Evolutionary conservation across 2,888 invertebrate species (phyloP).

Genomic region (Arctia plantaginis): DNA sequence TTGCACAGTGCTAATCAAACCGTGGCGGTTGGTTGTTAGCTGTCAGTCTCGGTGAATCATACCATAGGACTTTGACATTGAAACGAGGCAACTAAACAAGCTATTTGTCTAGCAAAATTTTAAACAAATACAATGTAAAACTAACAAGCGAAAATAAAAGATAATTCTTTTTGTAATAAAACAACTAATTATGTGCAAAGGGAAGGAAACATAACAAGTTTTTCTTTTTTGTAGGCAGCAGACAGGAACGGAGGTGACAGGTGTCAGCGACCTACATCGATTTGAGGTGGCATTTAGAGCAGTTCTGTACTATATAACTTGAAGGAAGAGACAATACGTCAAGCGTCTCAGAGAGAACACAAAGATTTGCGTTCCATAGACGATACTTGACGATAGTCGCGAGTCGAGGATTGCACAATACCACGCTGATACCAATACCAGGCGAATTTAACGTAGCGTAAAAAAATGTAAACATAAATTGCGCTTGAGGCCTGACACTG

Average conservation of each 20-base stretch:
- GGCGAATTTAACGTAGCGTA: not conserved
- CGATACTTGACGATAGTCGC: not conserved
- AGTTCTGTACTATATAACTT: not conserved
- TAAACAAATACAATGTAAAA: not conserved
- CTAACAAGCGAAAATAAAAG: too few relatives aligned
- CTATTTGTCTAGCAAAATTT: conserved; percentile 8
- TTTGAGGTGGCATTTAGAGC: not conserved
- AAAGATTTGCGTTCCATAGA: not conserved
- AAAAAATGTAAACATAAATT: not conserved
- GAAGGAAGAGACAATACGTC: not conserved
- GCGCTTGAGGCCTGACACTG: not conserved
- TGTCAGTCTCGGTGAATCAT: conserved; percentile 50
- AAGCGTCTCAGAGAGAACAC: not conserved
- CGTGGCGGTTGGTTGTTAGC: conserved; percentile 50
- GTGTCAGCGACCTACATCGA: not conserved
- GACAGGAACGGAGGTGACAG: not conserved
- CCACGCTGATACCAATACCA: too few relatives aligned
- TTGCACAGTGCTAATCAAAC: conserved; percentile 58
- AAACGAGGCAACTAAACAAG: conserved; percentile 44
- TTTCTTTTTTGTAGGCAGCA: not conserved
- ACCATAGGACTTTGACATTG: conserved; percentile 61
- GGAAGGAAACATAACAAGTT: not conserved
- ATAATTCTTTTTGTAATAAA: not conserved
- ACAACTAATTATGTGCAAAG: not conserved
- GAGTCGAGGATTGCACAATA: not conserved